Evolutionary conservation across 2,797 vertebrate genomes (phyloP), one percentile per base, ranked within the genome.

Genomic region (Triplophysa bombifrons): DNA sequence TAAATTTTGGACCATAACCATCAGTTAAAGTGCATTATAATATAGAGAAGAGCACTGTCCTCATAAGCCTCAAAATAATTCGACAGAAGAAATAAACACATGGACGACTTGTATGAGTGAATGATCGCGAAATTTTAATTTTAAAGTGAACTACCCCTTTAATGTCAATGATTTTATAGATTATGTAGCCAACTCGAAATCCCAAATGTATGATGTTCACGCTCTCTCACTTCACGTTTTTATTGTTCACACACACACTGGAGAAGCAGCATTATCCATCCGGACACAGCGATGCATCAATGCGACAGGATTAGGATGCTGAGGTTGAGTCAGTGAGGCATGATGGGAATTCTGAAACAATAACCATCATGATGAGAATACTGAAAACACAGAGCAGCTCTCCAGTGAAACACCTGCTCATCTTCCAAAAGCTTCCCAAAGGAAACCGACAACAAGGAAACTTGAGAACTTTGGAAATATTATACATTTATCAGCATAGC

Each of bases 251-350:
- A 58, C 20, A 12, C 55, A 66, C 74, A 34, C 25, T 9, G 51
- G 22, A 56, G 67, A 48, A 48, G 3, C 11, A 46, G 41, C 46
- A 78, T 63, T 63, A 70, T 78, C 14, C 51, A 50, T 70, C 76
- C 10, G 9, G 66, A 78, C 76, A 77, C 75, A 61, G 41, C 12
- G 55, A 70, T 8, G 56, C 76, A 78, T 78, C 56, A 19, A 78
- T 64, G 76, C 67, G 16, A 78, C 76, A 71, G 67, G 67, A 78
- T 78, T 71, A 71, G 67, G 68, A 78, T 71, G 76, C 67, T 71
- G 67, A 71, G 76, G 48, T 30, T 71, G 76, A 71, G 50, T 78
- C 58, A 64, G 46, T 34, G 27, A 71, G 68, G 68, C 76, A 78
- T 71, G 76, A 71, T 71, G 44, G 38, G 67, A 78, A 78, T 78